A percentile compares a stretch with the other conserved stretches of the same genome.
Evolutionary conservation across 2,113 vertebrate species (phyloP).

Genomic region (Rhinopomastus cyanomelas): DNA sequence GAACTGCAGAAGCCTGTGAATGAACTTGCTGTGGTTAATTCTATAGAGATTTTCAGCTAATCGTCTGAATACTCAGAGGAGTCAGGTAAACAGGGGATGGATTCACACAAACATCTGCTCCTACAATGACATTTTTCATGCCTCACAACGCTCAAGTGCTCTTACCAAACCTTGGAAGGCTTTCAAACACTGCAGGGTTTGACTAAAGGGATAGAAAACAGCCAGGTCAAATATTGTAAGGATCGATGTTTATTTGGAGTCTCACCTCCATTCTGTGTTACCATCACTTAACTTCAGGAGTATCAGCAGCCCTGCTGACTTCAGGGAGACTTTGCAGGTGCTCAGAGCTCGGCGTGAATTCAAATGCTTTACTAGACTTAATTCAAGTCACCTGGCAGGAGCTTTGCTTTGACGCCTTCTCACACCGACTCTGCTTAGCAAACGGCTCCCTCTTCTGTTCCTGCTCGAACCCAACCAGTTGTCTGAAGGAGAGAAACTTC

Average conservation of each 20-base stretch:
- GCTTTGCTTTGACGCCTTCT: no score
- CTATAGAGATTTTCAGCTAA: neutral
- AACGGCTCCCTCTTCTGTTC: slow-evolving; percentile 56
- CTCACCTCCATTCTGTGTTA: neutral
- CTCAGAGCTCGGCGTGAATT: neutral
- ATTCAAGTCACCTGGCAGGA: neutral
- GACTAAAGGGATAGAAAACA: neutral
- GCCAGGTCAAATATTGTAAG: neutral
- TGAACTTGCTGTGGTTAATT: neutral
- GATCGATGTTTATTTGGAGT: neutral
- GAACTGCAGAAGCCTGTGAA: neutral
- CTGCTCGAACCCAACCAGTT: neutral
- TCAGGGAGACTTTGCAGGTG: neutral
- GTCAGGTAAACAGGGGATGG: neutral
- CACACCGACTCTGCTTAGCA: neutral
- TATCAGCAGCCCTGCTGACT: neutral
- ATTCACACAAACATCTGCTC: neutral
- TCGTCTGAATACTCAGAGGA: neutral
- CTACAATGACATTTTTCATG: neutral
- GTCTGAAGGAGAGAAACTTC: neutral
- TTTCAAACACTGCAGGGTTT: neutral
- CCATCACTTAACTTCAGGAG: neutral
- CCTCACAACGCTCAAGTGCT: neutral
- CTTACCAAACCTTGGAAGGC: neutral
- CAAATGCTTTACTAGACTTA: neutral